Conservation (phyloP, 2,113 vertebrate genomes). For the Melanocharis versteri region DNA sequence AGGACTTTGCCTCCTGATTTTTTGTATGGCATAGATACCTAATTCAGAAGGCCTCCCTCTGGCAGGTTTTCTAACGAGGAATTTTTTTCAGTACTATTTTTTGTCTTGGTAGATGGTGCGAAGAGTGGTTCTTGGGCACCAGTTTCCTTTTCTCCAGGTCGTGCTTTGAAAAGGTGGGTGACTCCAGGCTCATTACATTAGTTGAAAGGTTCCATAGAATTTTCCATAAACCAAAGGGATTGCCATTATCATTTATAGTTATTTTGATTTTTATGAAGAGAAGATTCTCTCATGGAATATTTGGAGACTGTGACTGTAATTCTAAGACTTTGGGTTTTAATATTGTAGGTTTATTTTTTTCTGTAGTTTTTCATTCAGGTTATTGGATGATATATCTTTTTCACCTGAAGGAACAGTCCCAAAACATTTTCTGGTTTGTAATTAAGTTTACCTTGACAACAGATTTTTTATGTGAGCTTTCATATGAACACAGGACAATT, state of each 20-base stretch:
- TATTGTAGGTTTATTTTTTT: background rate
- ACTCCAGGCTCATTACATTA: background rate
- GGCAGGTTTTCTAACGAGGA: background rate
- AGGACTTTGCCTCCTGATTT: background rate
- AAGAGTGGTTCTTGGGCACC: background rate
- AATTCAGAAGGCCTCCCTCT: background rate
- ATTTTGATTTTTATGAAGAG: background rate
- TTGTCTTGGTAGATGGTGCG: background rate
- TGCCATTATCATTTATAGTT: background rate
- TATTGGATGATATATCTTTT: background rate
- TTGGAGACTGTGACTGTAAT: background rate
- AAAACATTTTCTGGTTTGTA: background rate
- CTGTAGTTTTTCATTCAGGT: background rate
- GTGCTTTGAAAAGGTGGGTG: background rate
- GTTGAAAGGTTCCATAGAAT: background rate
- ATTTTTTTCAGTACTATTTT: background rate
- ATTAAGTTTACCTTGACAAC: slow-evolving; percentile 20
- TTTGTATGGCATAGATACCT: background rate
- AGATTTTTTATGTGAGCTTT: slow-evolving; percentile 7
- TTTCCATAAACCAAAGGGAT: background rate
- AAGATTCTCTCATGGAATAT: background rate
- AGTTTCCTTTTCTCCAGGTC: background rate
- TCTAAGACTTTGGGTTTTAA: background rate
- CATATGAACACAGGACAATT: background rate
- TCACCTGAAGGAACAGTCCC: background rate